These are phyloP conservation scores for Neofelis nebulosa DNA, from an alignment of 2,113 vertebrate species.

Conservation along the genomic window DNA sequence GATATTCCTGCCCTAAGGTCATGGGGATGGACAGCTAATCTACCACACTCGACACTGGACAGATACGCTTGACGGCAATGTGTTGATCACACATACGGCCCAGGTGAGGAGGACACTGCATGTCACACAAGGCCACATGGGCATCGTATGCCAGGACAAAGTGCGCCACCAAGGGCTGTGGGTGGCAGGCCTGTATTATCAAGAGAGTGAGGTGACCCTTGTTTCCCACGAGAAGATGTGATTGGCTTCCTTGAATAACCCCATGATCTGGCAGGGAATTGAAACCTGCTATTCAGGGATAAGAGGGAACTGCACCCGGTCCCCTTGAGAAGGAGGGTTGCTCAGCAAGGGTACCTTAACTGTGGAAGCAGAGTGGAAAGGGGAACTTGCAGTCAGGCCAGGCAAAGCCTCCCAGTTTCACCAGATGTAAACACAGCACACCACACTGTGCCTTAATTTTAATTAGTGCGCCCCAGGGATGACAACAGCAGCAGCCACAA, in stretches of 20 bases:
- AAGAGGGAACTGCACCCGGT: background rate
- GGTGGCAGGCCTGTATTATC: too few species aligned
- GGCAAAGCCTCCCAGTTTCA: background rate
- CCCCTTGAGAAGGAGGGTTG: background rate
- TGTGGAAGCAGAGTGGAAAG: background rate
- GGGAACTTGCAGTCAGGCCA: background rate
- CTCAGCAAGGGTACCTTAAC: background rate
- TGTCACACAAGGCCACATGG: background rate
- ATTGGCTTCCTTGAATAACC: background rate
- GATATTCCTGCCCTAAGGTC: background rate
- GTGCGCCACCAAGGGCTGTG: background rate
- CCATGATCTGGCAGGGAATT: background rate
- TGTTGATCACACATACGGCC: background rate
- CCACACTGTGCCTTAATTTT: background rate
- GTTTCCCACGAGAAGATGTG: background rate
- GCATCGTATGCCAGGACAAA: background rate
- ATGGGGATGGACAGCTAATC: background rate
- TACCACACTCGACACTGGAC: background rate
- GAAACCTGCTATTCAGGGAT: background rate
- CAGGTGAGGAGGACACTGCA: background rate
- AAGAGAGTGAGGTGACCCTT: background rate
- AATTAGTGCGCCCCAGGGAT: background rate
- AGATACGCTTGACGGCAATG: rapidly evolving
- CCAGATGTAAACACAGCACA: background rate
- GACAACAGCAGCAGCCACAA: background rate